Evolutionary conservation across 2,797 vertebrate species (phyloP).

Genomic region (Diplodus puntazzo): DNA sequence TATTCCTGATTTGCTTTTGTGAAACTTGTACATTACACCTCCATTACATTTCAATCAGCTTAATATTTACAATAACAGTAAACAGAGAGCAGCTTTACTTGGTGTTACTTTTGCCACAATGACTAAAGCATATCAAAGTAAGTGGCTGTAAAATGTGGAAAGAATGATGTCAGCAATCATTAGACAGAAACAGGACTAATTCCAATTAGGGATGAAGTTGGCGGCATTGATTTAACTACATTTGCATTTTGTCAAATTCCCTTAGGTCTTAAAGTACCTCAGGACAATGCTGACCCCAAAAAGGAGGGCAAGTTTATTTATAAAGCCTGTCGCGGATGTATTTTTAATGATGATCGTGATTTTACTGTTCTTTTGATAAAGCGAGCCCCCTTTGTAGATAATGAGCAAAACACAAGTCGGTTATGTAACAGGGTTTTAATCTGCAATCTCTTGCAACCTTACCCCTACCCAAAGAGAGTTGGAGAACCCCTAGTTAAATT

Average conservation of each 20-base stretch:
- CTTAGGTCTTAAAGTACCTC: conserved; percentile 40
- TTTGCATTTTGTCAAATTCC: conserved; percentile 43
- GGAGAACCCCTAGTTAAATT: conserved; percentile 22
- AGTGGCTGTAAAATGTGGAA: conserved; percentile 42
- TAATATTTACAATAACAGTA: background rate
- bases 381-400: conserved; percentile 52
- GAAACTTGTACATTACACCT: background rate
- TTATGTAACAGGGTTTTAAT: conserved; percentile 64
- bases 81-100: conserved; percentile 14
- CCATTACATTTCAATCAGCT: background rate
- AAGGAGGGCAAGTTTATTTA: conserved; percentile 44
- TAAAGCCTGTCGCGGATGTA: conserved; percentile 27
- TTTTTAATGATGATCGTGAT: conserved; percentile 65
- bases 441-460: conserved; percentile 45
- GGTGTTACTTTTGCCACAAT: conserved; percentile 7
- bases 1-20: background rate
- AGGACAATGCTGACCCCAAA: conserved; percentile 42
- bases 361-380: conserved; percentile 59
- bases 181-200: conserved; percentile 23
- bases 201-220: conserved; percentile 40
- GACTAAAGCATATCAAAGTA: conserved; percentile 27
- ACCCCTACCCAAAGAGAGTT: conserved; percentile 3
- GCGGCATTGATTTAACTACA: conserved; percentile 53
- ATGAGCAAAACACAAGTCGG: conserved; percentile 56
- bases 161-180: conserved; percentile 38